Base-by-base conservation (phyloP, 2,888 invertebrate genomes). In the Steinernema carpocapsae region DNA sequence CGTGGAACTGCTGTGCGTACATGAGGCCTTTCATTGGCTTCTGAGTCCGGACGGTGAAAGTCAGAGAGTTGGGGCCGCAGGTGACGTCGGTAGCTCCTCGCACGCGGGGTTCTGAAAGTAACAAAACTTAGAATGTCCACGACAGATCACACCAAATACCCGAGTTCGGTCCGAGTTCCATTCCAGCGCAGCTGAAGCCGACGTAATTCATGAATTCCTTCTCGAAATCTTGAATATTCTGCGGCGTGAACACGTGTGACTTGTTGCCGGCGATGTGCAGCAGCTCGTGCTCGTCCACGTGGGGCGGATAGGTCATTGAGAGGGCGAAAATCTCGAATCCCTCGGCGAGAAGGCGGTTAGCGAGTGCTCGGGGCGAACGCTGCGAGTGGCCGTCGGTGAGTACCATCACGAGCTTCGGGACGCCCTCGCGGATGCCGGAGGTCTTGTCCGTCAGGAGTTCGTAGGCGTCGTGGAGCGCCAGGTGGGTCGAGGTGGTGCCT, bases 301-400 rank as follows among this genome's bases (percentile, higher is more conserved):
- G 70, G 14, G 82, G 80, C 19, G 81, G 78, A 14, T 81, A 80
- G 3, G 82, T 79, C 45, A 86, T 77, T 48, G 83, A 81, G 10
- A 86, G 81, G n/a, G 85, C 85, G 42, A 86, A 79, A 22, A 82
- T 76, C 19, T 79, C 77, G 71, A 85, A 81, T 26, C 83, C 79
- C 22, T 73, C 75, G 17, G 29, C 72, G 24, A 76, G 74, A 24
- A 80, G 71, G 17, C 74, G 72, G 46, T 64, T 70, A 19, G 80
- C 74, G n/a, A 80, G 70, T n/a, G 32, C 43, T 19, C 76, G 72
- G 2, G 80, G 77, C 10, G 79, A 72, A 32, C 75, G 76, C 17
- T 82, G 79, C 29, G 85, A 83, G 52, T 85, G 86, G 45, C 87
- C 87, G 76, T 87, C 87, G 14, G 86, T 86, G 29, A 87, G 73